Percentiles rank a stretch among this genome's conserved stretches.
These are phyloP conservation scores for Phalacrocorax pelagicus DNA, from an alignment of 2,113 vertebrate species.

Conservation along the genomic window DNA sequence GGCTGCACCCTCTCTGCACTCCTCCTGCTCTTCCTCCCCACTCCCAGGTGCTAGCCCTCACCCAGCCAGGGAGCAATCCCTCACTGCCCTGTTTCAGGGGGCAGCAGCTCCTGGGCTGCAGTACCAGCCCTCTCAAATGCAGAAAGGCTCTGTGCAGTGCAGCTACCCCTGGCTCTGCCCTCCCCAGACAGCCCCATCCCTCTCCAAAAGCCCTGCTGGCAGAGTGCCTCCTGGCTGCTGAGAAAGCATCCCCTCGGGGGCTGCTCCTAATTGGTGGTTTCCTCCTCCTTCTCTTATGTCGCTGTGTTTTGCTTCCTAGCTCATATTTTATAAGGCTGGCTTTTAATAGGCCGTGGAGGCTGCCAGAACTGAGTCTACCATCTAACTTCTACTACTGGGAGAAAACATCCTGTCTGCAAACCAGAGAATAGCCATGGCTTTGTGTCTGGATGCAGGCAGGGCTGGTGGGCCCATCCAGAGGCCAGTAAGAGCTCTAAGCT, in stretches of 20 bases:
- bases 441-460: background rate
- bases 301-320: conserved; percentile 35
- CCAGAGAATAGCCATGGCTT: background rate
- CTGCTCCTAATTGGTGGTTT: conserved; percentile 67
- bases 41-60: background rate
- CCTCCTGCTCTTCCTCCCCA: background rate
- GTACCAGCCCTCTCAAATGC: background rate
- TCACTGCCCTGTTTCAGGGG: background rate
- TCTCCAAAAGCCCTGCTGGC: conserved; percentile 33
- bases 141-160: background rate
- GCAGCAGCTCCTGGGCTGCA: background rate
- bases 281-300: conserved; percentile 26
- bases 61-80: background rate
- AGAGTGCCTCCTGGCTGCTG: conserved; percentile 46
- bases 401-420: conserved; percentile 17
- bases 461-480: background rate
- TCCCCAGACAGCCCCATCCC: background rate
- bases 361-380: conserved; percentile 46
- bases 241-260: conserved; percentile 9
- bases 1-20: rapidly evolving
- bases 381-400: background rate
- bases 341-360: conserved; percentile 27
- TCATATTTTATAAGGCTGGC: conserved; percentile 53
- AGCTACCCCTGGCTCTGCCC: background rate
- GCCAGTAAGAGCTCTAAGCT: background rate